These are phyloP conservation scores for Parotocinclus haroldoi DNA, from an alignment of 2,797 vertebrate genomes.

Conservation along the genomic window DNA sequence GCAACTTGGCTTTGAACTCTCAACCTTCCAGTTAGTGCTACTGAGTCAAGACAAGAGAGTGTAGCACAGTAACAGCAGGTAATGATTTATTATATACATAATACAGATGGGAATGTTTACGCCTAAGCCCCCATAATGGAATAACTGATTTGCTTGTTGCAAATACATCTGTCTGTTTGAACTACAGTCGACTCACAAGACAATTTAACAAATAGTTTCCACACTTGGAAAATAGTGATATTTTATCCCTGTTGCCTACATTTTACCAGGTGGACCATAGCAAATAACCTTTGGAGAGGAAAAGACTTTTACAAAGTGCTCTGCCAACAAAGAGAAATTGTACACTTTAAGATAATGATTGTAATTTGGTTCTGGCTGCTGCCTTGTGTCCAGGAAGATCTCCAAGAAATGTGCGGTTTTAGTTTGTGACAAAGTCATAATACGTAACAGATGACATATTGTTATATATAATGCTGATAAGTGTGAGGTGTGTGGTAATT, in stretches of 20 bases:
- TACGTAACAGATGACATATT: too few relatives aligned
- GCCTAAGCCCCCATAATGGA: constrained; percentile 30
- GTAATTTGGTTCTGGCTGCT: constrained; percentile 46
- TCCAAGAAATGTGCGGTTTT: constrained; percentile 40
- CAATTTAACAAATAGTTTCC: constrained; percentile 51
- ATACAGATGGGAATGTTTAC: constrained; percentile 32
- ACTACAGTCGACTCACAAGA: constrained; percentile 36
- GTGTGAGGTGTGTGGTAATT: too few relatives aligned
- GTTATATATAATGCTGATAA: not conserved
- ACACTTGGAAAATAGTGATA: constrained; percentile 40
- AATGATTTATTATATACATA: constrained; percentile 29
- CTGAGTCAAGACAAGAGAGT: constrained; percentile 3
- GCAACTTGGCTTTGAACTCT: too few relatives aligned
- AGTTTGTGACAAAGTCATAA: constrained; percentile 4
- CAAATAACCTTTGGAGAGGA: constrained; percentile 34
- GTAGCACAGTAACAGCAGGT: constrained; percentile 17
- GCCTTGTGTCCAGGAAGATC: constrained; percentile 36
- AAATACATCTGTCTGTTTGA: constrained; percentile 39
- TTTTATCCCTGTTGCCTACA: constrained; percentile 18
- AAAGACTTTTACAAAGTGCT: constrained; percentile 25
- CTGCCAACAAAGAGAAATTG: constrained; percentile 45
- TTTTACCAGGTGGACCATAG: constrained; percentile 27
- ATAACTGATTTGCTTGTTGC: constrained; percentile 40
- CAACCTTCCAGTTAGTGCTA: too few relatives aligned
- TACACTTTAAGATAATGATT: constrained; percentile 44